Evolutionary conservation across 2,113 vertebrate species (phyloP), one percentile per base, ranked within the genome.

Genomic region (Pachycephala philippinensis): DNA sequence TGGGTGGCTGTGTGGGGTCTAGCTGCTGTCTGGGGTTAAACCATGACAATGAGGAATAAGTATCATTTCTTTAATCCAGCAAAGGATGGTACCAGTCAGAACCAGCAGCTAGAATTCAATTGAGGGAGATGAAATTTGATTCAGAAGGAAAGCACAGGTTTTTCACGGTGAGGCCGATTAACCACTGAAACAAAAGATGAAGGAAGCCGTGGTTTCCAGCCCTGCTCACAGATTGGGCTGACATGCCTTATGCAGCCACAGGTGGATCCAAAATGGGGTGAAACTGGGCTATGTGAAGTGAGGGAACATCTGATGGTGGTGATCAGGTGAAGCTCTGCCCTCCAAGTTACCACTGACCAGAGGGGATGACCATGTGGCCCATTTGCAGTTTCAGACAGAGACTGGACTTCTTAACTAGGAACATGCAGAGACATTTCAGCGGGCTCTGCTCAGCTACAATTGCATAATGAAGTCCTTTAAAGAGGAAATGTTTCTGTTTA

Each of bases 401-500:
- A 9, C 39, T 22, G n/a, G 64, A 31, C 52, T 75, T 84, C 57
- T 66, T 53, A 87, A 81, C 60, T 37, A 88, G 49, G 86, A 95
- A 84, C 56, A 42, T 20, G 26, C 44, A 56, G 64, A 92, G 52
- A 71, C 60, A 23, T 82, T 93, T 93, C 90, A 90, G 68, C 65
- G 90, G 69, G 56, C 69, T 92, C 79, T 77, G 69, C 68, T 88
- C 76, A 64, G 69, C 60, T 88, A n/a, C 68, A 84, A 20, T 56
- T 92, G 52, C 71, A 64, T 87, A 93, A 96, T 64, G 19, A 94
- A 90, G 37, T 69, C 47, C 50, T 93, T 88, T 90, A 86, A 80
- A 50, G 47, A 90, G 68, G 80, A 96, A 89, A 90, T 95, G 88
- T 82, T 97, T 96, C 72, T 93, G 53, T 64, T 94, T 96, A 92